Base-by-base conservation (phyloP, 2,888 invertebrate genomes). In the Tanaodytes sp. region DNA sequence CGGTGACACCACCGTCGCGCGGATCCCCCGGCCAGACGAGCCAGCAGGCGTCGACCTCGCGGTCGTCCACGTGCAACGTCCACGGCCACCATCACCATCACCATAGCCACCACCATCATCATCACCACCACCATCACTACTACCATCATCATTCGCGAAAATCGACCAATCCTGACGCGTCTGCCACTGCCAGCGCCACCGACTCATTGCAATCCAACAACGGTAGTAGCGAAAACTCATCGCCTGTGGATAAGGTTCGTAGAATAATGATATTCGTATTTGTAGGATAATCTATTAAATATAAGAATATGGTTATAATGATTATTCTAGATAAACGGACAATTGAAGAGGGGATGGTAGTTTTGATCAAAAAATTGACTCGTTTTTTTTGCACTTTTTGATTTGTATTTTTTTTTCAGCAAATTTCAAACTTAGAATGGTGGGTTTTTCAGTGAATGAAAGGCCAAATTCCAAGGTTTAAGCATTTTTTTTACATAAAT, bases 11-110 rank as follows among this genome's bases (percentile, higher is more conserved):
- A 14, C 37, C 20, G 33, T 39, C 42, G 39, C 54, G 54, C 20
- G n/a, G n/a, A 2, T 11, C 27, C 5, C 23, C 51, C 16, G 16
- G 16, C 0, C 51, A 39, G 16, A 12, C 27, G 9, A n/a, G n/a
- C n/a, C n/a, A n/a, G n/a, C 40, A 40, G 14, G 27, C 16, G 11
- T 23, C 74, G 6, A 16, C 61, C 1, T 39, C 77, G n/a, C 36
- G 63, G 18, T 73, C 78, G 43, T 71, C 72, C 37, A 49, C 75
- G 31, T 48, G 36, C 54, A 19, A 14, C 18, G 2, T 75, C 18
- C n/a, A n/a, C n/a, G n/a, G n/a, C n/a, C n/a, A n/a, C n/a, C 75
- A 76, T 45, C 77, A 76, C 48, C 77, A 81, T 37, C 77, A 77
- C 27, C n/a, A n/a, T n/a, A n/a, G n/a, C n/a, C 75, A 77, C 39